Base-by-base conservation (phyloP, 2,797 vertebrate species). In the Pagetopsis macropterus region DNA sequence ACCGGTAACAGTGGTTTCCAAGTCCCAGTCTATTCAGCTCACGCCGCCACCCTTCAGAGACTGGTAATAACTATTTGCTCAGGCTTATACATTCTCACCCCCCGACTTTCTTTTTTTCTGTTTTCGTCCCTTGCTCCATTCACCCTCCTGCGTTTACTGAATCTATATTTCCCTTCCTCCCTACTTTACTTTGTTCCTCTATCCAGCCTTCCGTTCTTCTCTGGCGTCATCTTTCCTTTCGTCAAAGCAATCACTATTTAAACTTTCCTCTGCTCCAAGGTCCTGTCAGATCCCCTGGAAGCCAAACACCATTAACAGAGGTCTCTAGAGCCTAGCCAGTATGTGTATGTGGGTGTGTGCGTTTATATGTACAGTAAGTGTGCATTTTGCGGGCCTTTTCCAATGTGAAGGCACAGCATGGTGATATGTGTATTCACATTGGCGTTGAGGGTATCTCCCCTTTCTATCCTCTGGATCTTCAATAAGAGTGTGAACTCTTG, bases 1-100 rank as follows among this genome's bases (percentile, higher is more conserved):
- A 71, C 50, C 16, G 59, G 84, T 87, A 82, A 87, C 84, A 58
- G 66, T 88, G 74, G 73, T 85, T 84, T 89, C 86, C 70, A 87
- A 82, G 72, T 89, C 85, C 61, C 84, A 80, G 89, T 92, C 89
- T 89, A 93, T 94, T 94, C 93, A 84, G 86, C 86, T 90, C 90
- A 89, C 85, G 82, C 85, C 63, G 68, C 79, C 83, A 77, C 84
- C 88, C 91, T 91, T 94, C 88, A 84, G 90, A 93, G 92, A 86
- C 81, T 87, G 83, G 78, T 94, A 92, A 94, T 92, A 91, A 93
- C 89, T 93, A 92, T 93, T 94, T 94, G 88, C 92, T 93, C 90
- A 92, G 91, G 89, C 87, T 93, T 92, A 85, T 89, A 90, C 86
- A 86, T 91, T 89, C 87, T 84, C 76, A 76, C 77, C 80, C 72